These are phyloP conservation scores for Parelbella ahira DNA, from an alignment of 2,888 invertebrate species.

Conservation along the genomic window DNA sequence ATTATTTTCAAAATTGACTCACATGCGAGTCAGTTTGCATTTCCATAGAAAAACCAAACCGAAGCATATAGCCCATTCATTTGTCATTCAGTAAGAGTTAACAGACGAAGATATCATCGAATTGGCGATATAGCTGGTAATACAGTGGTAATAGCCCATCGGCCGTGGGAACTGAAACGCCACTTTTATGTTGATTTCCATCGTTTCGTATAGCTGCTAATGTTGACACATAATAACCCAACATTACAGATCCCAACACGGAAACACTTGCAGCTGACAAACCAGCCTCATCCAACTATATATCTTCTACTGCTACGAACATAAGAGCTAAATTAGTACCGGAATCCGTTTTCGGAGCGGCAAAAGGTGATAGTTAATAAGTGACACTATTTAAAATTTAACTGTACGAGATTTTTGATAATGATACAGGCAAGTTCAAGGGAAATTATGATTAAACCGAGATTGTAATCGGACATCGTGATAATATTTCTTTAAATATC, in stretches of 20 bases:
- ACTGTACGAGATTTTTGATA: conserved; percentile 27
- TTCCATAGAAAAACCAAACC: conserved; percentile 1
- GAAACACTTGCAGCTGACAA: not conserved
- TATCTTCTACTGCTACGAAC: conserved; percentile 2
- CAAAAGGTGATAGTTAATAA: conserved; percentile 11
- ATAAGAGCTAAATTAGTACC: conserved; percentile 8
- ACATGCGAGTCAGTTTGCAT: too few relatives aligned
- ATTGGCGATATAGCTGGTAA: conserved; percentile 32
- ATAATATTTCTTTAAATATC: conserved; percentile 24
- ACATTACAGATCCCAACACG: conserved; percentile 25
- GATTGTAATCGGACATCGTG: conserved; percentile 10
- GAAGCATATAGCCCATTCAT: conserved; percentile 4
- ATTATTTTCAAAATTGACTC: too few relatives aligned
- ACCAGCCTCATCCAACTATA: not conserved
- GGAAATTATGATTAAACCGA: conserved; percentile 28
- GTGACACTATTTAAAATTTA: conserved; percentile 31
- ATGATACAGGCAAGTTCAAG: conserved; percentile 30
- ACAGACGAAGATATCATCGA: conserved; percentile 29
- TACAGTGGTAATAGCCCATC: conserved; percentile 31
- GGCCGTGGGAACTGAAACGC: conserved; percentile 32
- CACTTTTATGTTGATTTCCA: conserved; percentile 29
- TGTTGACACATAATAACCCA: conserved; percentile 31
- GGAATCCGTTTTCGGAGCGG: not conserved
- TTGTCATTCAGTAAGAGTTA: conserved; percentile 12
- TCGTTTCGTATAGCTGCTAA: conserved; percentile 32